Evolutionary conservation across 2,113 vertebrate species (phyloP), one percentile per base, ranked within the genome.

Genomic region (Scopus umbretta): DNA sequence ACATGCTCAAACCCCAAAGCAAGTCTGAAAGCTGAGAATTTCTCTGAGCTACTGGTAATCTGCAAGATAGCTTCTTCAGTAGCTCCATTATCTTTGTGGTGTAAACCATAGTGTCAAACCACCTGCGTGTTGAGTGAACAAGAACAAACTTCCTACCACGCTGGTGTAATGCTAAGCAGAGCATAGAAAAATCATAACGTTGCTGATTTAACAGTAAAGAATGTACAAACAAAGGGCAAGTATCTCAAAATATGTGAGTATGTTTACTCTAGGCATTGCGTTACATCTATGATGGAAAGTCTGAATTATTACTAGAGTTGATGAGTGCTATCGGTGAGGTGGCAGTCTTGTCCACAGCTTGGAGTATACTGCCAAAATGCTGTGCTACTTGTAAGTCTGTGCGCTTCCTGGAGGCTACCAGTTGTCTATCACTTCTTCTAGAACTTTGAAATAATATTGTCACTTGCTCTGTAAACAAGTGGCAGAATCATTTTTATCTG

Each of bases 391-490:
- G 53, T 47, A 56, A 80, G 63, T 27, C 79, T 73, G 74, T 0
- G 23, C 4, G 7, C 55, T 78, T 95, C 82, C 82, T 29, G 67
- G 50, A 74, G 94, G 88, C 75, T 88, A 78, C 86, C 63, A 30
- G 55, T 84, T 91, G 88, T 93, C 92, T 93, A 10, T 88, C 59
- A 8, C 88, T 90, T 53, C 74, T 80, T 45, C 68, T 34, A 71
- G 86, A 82, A 84, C 94, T 94, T 82, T 0, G 2, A 88, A 84
- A 88, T 94, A 75, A 80, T 71, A 74, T 67, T 88, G 92, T 90
- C 88, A 74, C 92, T 96, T 78, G 50, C 73, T 70, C 94, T 92
- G 88, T 94, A 89, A 95, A 93, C 83, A 91, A 94, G 90, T 49
- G 95, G 86, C 80, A 84, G 63, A 80, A 84, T 88, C 30, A 21